Base-by-base conservation (phyloP, 2,113 vertebrate genomes). In the Urocolius indicus region DNA sequence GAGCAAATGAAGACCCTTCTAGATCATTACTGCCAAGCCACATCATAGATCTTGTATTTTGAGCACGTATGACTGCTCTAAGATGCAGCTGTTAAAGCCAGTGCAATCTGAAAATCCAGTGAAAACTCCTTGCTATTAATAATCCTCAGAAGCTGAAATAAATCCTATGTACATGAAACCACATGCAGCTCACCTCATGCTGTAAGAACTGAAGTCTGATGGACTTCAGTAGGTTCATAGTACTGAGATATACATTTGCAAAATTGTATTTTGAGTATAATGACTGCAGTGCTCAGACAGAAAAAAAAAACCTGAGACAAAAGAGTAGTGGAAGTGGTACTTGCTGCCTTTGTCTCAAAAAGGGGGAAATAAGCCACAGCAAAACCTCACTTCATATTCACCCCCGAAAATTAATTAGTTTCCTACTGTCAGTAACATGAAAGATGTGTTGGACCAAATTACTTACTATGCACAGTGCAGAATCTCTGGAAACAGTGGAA, bases 401-500 rank as follows among this genome's bases (percentile, higher is more conserved):
- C 1, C 7, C 38, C 29, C n/a, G 46, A 87, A 69, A 91, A 87
- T n/a, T 10, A 57, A 16, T 5, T 83, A 67, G 17, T 20, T 86
- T 85, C 43, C 43, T 71, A 55, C 13, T 36, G 29, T 26, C 30
- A 75, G 19, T 52, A 92, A 41, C 29, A 52, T 43, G 32, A 77
- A 89, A 81, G 13, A 67, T 13, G 6, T 3, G 16, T 24, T 38
- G 4, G 69, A 66, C 23, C 3, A 2, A 66, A 26, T 89, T 71
- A 98, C 99, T 99, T 98, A 99, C 99, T 98, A 97, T 58, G 98
- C 99, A 93, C 97, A 98, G 4, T 86, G 73, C 93, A 99, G 98
- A 71, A 99, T 97, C 98, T 99, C 99, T 10, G 99, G 99, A 89
- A 99, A 99, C 11, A 98, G 96, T 5, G 99, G 99, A 67, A 99